Conservation (phyloP, 1,140 invertebrate genomes). For the Cydia splendana region DNA sequence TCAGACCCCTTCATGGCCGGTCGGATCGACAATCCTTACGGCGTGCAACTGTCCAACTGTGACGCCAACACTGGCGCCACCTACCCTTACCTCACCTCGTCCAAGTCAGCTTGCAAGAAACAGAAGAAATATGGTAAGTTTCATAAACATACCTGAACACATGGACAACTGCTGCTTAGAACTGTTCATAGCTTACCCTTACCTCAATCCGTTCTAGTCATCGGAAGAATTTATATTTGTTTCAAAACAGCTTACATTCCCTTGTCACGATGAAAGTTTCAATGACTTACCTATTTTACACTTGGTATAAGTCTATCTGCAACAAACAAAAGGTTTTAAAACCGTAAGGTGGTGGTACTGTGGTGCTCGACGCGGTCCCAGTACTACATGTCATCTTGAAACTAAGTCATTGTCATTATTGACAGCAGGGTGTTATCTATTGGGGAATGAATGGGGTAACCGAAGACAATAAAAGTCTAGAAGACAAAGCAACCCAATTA, state of each 20-base stretch:
- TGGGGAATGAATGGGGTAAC: too few species aligned
- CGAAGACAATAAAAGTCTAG: too few species aligned
- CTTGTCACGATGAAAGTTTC: not conserved
- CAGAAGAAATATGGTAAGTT: constrained; percentile 75
- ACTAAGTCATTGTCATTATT: too few species aligned
- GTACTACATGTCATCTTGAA: too few species aligned
- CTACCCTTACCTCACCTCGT: constrained; percentile 70
- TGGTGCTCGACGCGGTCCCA: too few species aligned
- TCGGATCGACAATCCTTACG: constrained; percentile 65
- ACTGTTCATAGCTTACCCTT: constrained; percentile 78
- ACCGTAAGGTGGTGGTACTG: too few species aligned
- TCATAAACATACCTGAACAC: constrained; percentile 58
- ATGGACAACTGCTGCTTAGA: constrained; percentile 85
- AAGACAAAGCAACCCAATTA: too few species aligned
- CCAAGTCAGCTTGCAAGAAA: constrained; percentile 77
- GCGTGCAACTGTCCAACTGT: constrained; percentile 82
- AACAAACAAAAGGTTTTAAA: not conserved
- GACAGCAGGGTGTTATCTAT: too few species aligned
- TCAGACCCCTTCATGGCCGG: constrained; percentile 86
- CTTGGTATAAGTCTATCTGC: not conserved
- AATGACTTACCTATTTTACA: not conserved
- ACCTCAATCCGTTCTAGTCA: too few species aligned
- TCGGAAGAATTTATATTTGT: too few species aligned
- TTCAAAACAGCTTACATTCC: not conserved
- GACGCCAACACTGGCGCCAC: constrained; percentile 66